Base-by-base conservation (phyloP, 2,113 vertebrate genomes). In the Spea multiplicata region DNA sequence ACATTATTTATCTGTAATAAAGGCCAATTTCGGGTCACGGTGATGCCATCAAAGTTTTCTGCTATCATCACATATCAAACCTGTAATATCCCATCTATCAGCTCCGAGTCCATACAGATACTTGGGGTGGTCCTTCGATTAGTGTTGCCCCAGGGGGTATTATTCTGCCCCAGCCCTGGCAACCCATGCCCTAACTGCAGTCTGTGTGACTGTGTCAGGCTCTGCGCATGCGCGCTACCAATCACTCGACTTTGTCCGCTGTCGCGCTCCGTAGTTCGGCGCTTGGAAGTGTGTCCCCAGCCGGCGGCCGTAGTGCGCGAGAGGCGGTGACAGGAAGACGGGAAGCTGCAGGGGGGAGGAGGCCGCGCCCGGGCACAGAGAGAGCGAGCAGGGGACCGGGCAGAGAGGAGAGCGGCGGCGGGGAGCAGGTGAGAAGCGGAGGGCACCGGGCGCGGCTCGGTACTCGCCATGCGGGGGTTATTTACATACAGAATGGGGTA, bases 361-460 rank as follows among this genome's bases (percentile, higher is more conserved):
- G 61, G 16, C 76, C 76, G 61, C 70, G n/a, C 70, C 76, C 61
- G 76, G 13, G 61, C 48, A 72, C 17, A 50, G 62, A 44, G 46
- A 7, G 7, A 66, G 44, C 12, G 16, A 62, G 61, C 14, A n/a
- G 13, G 13, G 61, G 2, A 6, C 61, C 16, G 9, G 8, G 61
- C 16, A 6, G 61, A 6, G 61, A n/a, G 61, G 61, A 14, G 12
- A 6, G 13, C 9, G 61, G 61, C 5, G 5, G 8, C 61, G 16
- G 8, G 8, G 13, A 7, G 5, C 1, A 14, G 12, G 61, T 62
- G 14, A 6, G 61, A n/a, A 3, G 61, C 5, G 16, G 14, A 6
- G 61, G 12, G 8, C 50, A 6, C 10, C 3, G 6, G 50, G 6
- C 50, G 30, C 2, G 30, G 30, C 30, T 30, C 30, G 30, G 30